phyloP scores from a whole-genome alignment of 2,797 vertebrate genomes.

The Novumbra hubbsi region DNA sequence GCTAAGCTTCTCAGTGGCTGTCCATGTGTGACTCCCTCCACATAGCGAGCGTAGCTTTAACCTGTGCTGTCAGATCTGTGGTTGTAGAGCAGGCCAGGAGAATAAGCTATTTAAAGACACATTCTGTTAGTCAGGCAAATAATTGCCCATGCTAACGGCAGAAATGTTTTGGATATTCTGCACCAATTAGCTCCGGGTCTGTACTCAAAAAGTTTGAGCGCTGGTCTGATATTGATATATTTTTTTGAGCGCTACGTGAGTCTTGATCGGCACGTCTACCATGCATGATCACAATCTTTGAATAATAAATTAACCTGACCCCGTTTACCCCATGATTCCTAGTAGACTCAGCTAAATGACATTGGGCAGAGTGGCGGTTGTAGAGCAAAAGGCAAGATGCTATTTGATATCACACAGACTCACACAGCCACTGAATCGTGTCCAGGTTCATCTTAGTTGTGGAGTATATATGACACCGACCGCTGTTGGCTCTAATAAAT shows the following conservation, averaged over 20 bases:
- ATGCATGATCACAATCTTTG: background rate
- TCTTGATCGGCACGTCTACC: background rate
- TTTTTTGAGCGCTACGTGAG: background rate
- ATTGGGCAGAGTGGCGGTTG: too few species aligned
- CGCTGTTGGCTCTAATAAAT: too few species aligned
- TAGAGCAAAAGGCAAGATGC: too few species aligned
- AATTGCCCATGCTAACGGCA: background rate
- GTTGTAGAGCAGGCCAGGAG: background rate
- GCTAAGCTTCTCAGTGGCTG: background rate
- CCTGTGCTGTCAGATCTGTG: background rate
- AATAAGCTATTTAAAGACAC: background rate
- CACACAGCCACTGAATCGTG: too few species aligned
- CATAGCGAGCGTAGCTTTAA: background rate
- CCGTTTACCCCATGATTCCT: too few species aligned
- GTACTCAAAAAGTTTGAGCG: background rate
- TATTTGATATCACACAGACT: too few species aligned
- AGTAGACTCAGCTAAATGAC: too few species aligned
- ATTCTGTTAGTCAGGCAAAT: background rate
- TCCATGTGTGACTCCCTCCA: background rate
- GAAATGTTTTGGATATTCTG: background rate
- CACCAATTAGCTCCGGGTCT: background rate
- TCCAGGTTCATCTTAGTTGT: too few species aligned
- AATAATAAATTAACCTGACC: too few species aligned
- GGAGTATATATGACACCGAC: too few species aligned
- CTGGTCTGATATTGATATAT: background rate